Percentiles rank a stretch among this genome's conserved stretches.
phyloP scores from a whole-genome alignment of 1,140 invertebrate genomes.

The Drosophila watanabei region DNA sequence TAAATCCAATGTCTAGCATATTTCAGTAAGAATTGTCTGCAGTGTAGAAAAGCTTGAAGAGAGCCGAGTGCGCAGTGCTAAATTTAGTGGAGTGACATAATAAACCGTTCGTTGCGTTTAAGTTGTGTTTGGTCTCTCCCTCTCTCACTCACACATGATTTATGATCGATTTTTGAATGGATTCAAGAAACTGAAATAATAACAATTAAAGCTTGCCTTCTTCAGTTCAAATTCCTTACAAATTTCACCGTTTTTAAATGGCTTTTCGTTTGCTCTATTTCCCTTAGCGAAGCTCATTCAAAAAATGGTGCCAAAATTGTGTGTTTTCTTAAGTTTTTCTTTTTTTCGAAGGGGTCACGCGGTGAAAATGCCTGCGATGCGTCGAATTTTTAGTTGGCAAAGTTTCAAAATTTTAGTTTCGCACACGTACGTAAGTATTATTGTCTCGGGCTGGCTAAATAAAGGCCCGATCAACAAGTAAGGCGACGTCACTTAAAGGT shows the following conservation, averaged over 20 bases:
- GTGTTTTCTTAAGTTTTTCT: slow-evolving; percentile 10
- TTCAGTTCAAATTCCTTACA: not conserved
- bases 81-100: slow-evolving; percentile 81
- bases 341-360: slow-evolving; percentile 62
- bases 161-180: slow-evolving; percentile 43
- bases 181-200: slow-evolving; percentile 5
- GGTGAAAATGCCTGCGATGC: slow-evolving; percentile 65
- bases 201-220: slow-evolving; percentile 16
- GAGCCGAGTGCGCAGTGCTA: slow-evolving; percentile 59
- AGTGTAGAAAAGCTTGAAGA: slow-evolving; percentile 35
- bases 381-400: slow-evolving; percentile 69
- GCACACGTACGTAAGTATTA: slow-evolving; percentile 37
- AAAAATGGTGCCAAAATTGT: slow-evolving; percentile 40
- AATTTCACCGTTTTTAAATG: slow-evolving; percentile 1
- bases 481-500: slow-evolving; percentile 64
- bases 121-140: slow-evolving; percentile 48
- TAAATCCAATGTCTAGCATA: not conserved
- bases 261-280: slow-evolving; percentile 2
- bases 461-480: slow-evolving; percentile 50
- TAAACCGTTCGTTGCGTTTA: slow-evolving; percentile 63
- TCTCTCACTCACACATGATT: slow-evolving; percentile 19
- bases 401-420: slow-evolving; percentile 66
- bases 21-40: not conserved
- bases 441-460: slow-evolving; percentile 57
- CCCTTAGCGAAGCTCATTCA: slow-evolving; percentile 6